Evolutionary conservation across 1,140 invertebrate species (phyloP).

Genomic region (Atta colombica): DNA sequence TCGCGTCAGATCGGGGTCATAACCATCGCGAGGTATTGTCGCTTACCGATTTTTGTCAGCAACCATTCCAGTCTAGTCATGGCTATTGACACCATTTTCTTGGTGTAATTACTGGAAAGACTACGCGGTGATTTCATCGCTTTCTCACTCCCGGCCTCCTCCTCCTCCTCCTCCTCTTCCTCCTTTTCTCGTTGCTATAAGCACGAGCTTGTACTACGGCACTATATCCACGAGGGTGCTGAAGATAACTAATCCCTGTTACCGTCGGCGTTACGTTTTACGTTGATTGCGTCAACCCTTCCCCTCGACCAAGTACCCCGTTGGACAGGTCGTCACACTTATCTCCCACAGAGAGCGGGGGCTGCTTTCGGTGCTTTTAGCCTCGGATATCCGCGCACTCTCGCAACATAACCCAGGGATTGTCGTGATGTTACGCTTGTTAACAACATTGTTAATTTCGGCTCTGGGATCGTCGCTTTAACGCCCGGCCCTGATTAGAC

Average conservation of each 20-base stretch:
- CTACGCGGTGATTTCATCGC: slow-evolving; percentile 66
- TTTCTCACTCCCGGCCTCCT: not conserved
- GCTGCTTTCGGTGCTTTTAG: slow-evolving; percentile 58
- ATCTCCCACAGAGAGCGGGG: slow-evolving; percentile 78
- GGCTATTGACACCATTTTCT: slow-evolving; percentile 74
- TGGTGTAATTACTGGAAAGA: slow-evolving; percentile 74
- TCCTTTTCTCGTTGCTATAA: slow-evolving; percentile 52
- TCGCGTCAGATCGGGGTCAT: slow-evolving; percentile 70
- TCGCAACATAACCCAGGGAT: slow-evolving; percentile 49
- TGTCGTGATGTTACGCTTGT: slow-evolving; percentile 75
- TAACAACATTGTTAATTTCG: slow-evolving; percentile 85
- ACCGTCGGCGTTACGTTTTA: slow-evolving; percentile 85
- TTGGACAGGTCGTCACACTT: slow-evolving; percentile 86
- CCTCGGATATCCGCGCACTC: slow-evolving; percentile 65
- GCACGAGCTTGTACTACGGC: slow-evolving; percentile 49
- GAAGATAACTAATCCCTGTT: slow-evolving; percentile 86
- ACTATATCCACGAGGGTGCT: slow-evolving; percentile 70
- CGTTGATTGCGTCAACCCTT: slow-evolving; percentile 86
- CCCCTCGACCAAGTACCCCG: slow-evolving; percentile 76
- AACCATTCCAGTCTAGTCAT: slow-evolving; percentile 26
- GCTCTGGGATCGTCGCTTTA: slow-evolving; percentile 54
- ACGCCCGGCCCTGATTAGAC: slow-evolving; percentile 72
- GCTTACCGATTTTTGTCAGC: slow-evolving; percentile 73
- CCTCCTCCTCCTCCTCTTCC: not conserved
- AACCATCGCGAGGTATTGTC: slow-evolving; percentile 68